These are phyloP conservation scores for Schizopygopsis malacanthus DNA, from an alignment of 2,797 vertebrate genomes.

Conservation along the genomic window DNA sequence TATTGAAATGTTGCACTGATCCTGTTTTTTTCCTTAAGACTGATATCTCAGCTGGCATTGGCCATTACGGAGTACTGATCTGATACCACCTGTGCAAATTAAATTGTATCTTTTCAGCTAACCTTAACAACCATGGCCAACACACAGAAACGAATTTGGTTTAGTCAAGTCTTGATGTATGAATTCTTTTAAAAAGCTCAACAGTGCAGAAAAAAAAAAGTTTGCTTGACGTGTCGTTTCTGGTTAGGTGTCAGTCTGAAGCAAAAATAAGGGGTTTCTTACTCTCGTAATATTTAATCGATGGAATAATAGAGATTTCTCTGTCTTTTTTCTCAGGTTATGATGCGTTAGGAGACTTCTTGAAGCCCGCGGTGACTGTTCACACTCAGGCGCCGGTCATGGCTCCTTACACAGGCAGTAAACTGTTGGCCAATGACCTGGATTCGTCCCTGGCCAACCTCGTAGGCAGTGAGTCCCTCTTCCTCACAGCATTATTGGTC, in stretches of 20 bases:
- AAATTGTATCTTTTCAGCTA: background rate
- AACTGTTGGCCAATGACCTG: slow-evolving; percentile 85
- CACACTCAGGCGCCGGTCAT: slow-evolving; percentile 74
- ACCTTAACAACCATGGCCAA: background rate
- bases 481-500: background rate
- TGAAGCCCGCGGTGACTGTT: slow-evolving; percentile 82
- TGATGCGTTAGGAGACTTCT: slow-evolving; percentile 80
- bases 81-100: background rate
- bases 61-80: background rate
- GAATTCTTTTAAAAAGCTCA: background rate
- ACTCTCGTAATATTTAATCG: background rate
- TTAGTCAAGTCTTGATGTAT: background rate
- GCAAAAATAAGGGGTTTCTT: background rate
- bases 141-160: background rate
- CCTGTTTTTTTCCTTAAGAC: background rate
- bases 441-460: slow-evolving; percentile 90
- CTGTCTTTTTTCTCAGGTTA: slow-evolving; percentile 69
- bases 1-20: background rate
- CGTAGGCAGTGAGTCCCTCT: slow-evolving; percentile 85
- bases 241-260: background rate
- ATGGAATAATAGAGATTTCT: background rate
- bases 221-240: background rate
- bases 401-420: slow-evolving; percentile 77
- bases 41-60: background rate
- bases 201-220: background rate